Evolutionary conservation across 2,113 vertebrate genomes (phyloP), one percentile per base, ranked within the genome.

Genomic region (Romanogobio albipinnatus): DNA sequence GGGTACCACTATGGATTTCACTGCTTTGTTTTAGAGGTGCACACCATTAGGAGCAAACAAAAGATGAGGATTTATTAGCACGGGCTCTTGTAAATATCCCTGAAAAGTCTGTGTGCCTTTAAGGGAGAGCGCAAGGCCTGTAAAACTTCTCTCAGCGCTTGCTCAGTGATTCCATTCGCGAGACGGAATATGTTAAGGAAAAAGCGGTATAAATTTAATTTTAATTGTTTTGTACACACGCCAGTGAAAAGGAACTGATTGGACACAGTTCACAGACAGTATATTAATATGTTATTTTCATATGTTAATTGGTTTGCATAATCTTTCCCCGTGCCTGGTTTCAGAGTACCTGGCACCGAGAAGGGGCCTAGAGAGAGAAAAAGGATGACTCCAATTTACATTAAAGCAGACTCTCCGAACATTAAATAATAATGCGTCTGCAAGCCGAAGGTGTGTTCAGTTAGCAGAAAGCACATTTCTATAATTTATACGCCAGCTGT

Each of bases 191-290:
- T 96, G 97, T 97, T 98, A 97, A 96, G 96, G 96, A 96, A 96
- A 94, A 85, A 95, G 95, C 95, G 94, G 96, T 97, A 97, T 97
- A 97, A 98, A 98, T 99, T 96, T 96, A 96, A 97, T 97, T 98
- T 97, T 99, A 99, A 99, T 99, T 99, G 98, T 99, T 99, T 98
- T 96, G 92, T 98, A 97, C 96, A 97, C 97, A 98, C 96, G 88
- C 97, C 97, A 98, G 96, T 99, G 98, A 96, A 97, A 99, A 97
- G 97, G 97, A 98, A 98, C 97, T 98, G 98, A 99, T 98, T 98
- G 97, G 97, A 99, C 96, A 98, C 98, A 99, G 97, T 98, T 98
- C 97, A 98, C 95, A 97, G 97, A 96, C 96, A 96, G 96, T 97
- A 97, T 97, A 98, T 98, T 99, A 99, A 99, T 99, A 97, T 36